Percentiles rank a stretch among this genome's conserved stretches.
Conservation (phyloP, 1,140 invertebrate genomes). For the Nebria ingens region DNA sequence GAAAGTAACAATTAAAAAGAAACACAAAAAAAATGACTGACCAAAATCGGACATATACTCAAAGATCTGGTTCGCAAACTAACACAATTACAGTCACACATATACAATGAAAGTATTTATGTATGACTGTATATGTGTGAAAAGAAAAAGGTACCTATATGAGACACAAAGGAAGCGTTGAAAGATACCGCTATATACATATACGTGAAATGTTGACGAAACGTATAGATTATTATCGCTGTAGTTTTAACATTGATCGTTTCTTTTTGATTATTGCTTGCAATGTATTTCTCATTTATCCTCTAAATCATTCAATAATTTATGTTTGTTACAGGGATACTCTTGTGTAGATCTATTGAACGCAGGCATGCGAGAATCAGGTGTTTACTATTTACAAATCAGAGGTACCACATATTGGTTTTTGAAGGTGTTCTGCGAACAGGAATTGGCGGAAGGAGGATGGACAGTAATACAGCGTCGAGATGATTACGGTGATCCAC, state of each 20-base stretch:
- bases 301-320: neutral
- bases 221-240: neutral
- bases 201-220: no score
- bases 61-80: neutral
- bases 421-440: conserved; percentile 83
- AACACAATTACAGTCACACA: neutral
- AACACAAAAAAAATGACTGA: no score
- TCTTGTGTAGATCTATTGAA: conserved; percentile 76
- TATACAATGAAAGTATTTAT: neutral
- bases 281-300: neutral
- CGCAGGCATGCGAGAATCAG: conserved; percentile 73
- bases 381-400: conserved; percentile 81
- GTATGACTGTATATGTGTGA: neutral
- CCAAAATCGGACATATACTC: neutral
- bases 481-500: conserved; percentile 73
- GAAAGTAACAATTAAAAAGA: conserved; percentile 7
- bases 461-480: conserved; percentile 91
- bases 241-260: neutral
- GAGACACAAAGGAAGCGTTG: no score
- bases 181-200: no score
- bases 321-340: conserved; percentile 55
- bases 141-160: no score
- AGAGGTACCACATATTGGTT: conserved; percentile 85
- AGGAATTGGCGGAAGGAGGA: conserved; percentile 80
- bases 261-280: no score